phyloP scores from a whole-genome alignment of 2,113 vertebrate species.

The Rhinogobius similis region DNA sequence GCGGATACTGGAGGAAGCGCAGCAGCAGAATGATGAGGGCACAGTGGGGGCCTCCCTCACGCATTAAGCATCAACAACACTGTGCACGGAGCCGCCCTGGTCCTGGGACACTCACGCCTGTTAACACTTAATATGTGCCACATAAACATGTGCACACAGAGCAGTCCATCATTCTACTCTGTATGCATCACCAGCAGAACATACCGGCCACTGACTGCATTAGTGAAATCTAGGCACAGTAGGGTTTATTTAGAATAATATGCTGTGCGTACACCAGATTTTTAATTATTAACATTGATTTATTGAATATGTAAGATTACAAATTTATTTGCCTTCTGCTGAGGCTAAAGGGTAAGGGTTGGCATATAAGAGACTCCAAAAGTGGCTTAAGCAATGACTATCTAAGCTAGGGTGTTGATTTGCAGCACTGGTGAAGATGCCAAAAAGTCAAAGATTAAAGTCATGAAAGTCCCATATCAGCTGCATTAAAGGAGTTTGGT shows the following conservation, averaged over 20 bases:
- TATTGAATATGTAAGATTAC: neutral
- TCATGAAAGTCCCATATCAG: neutral
- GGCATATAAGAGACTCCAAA: no score
- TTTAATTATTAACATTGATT: neutral
- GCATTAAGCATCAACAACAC: neutral
- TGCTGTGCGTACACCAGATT: no score
- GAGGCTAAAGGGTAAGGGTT: no score
- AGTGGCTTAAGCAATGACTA: no score
- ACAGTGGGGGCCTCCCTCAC: neutral
- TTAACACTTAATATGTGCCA: neutral
- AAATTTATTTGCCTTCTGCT: neutral
- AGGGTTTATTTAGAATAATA: neutral
- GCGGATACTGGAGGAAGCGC: conserved; percentile 33
- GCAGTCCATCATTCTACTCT: neutral
- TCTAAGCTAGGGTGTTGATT: no score
- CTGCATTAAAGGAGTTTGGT: neutral
- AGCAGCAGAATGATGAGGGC: conserved; percentile 27
- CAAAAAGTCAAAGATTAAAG: neutral
- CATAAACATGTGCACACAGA: neutral
- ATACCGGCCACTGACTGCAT: no score
- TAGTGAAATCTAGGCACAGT: neutral
- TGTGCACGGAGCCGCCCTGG: neutral
- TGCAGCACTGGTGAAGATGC: neutral
- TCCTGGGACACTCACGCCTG: neutral
- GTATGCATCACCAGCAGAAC: neutral